A percentile compares a stretch with the other conserved stretches of the same genome.
Conservation (phyloP, 2,797 vertebrate species). For the Protosalanx chinensis region DNA sequence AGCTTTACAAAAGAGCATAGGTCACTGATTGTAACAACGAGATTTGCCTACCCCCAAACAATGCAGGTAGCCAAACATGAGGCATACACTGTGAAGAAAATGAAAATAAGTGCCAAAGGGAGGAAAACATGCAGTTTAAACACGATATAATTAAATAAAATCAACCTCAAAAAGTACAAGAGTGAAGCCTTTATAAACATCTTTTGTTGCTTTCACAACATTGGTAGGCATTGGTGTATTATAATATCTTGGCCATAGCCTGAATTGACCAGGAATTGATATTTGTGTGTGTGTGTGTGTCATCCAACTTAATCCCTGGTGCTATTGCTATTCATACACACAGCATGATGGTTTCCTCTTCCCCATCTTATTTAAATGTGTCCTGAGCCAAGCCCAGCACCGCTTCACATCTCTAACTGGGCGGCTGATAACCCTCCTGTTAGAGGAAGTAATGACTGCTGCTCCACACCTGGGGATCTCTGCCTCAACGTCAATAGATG, state of each 20-base stretch:
- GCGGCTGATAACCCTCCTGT: slow-evolving; percentile 62
- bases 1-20: not conserved
- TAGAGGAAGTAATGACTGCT: slow-evolving; percentile 68
- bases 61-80: too few relatives aligned
- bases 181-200: too few relatives aligned
- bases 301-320: slow-evolving; percentile 56
- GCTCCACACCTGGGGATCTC: slow-evolving; percentile 52
- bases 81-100: too few relatives aligned
- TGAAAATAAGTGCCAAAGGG: too few relatives aligned
- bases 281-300: slow-evolving; percentile 37
- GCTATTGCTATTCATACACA: slow-evolving; percentile 72
- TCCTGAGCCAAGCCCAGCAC: slow-evolving; percentile 57
- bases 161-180: too few relatives aligned
- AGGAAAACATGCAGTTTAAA: too few relatives aligned
- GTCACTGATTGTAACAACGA: too few relatives aligned
- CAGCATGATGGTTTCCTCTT: slow-evolving; percentile 61
- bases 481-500: slow-evolving; percentile 10
- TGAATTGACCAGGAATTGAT: slow-evolving; percentile 61
- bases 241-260: slow-evolving; percentile 33
- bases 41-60: too few relatives aligned
- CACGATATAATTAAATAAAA: too few relatives aligned
- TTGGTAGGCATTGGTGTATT: slow-evolving; percentile 8
- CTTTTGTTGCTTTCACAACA: too few relatives aligned
- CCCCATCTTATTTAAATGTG: slow-evolving; percentile 67
- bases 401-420: slow-evolving; percentile 50